Evolutionary conservation across 2,888 invertebrate species (phyloP), one percentile per base, ranked within the genome.

Genomic region (Dromius quadrimaculatus): DNA sequence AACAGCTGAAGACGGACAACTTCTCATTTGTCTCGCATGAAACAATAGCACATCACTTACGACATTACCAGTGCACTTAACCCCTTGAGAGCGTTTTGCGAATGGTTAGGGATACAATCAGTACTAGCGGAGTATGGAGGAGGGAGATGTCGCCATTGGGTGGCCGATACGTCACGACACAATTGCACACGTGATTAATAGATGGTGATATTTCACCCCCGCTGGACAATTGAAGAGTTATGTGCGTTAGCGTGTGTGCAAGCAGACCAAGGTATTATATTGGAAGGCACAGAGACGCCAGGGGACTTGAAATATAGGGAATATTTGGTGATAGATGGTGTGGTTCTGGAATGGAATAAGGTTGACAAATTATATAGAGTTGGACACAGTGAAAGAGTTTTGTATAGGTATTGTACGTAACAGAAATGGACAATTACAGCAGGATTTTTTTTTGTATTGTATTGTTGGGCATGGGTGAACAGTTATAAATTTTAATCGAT

Each of bases 151-250:
- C 41, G 41, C 15, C 41, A 17, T 11, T 41, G 57, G 59, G 59
- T 38, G 38, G 59, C 59, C 50, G 50, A 54, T 54, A 54, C 34
- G 59, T 59, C 59, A 59, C 34, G 17, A 9, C 9, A 13, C 59
- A 59, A 59, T 59, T 59, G 59, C 34, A 13, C 20, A 17, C 32
- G 41, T 45, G 63, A 63, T 63, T 63, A 63, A 63, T 63, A 63
- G 4, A 6, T 28, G 63, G 32, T 23, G 17, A 34, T 43, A 63
- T 32, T 45, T 28, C 22, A 22, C 50, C 50, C n/a, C 50, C 15
- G 15, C 63, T 15, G 57, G 57, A 57, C 57, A 57, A 34, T 47
- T 41, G 41, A 41, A 41, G 41, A 41, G 41, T 41, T 41, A 41
- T 41, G 41, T 41, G 41, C 41, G 41, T 28, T 3, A 28, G 28